Evolutionary conservation across 1,140 invertebrate species (phyloP), one percentile per base, ranked within the genome.

Genomic region (Amyelois transitella): DNA sequence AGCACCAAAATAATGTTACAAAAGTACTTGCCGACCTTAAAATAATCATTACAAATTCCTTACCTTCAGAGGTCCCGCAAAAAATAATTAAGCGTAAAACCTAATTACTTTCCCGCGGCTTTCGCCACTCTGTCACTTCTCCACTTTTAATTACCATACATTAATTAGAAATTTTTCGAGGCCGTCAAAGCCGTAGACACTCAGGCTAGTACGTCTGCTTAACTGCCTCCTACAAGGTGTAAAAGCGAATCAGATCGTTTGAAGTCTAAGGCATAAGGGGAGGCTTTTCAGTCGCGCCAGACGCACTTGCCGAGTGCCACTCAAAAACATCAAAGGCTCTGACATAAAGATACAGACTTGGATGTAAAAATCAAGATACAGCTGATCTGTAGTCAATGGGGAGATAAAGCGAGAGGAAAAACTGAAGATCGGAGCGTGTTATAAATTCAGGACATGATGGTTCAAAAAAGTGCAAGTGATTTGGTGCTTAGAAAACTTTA

Each of bases 221-320:
- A 53, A 53, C 51, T 50, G 44, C 50, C 56, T 32, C 55, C 57
- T 58, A 22, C 43, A 54, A 63, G 61, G 61, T 63, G 61, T 58
- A 63, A 63, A 63, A 49, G 61, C 58, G 50, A 60, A 54, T 60
- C 58, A 51, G 57, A 53, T 22, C 57, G 44, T 59, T 53, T 59
- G 52, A 53, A 53, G 45, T 48, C 45, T 59, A 32, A 47, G 45
- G 43, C 44, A 47, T 25, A 22, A 47, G 43, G 21, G 50, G 51
- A 60, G 53, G 53, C 49, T 55, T 51, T 55, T 51, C 51, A 53
- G 25, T 18, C 49, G 49, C 53, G 53, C 58, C 50, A 60, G 58
- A 60, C 58, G 53, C 43, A 59, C 51, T 51, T 38, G 43, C 17
- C 25, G 54, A 60, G 58, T 55, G 50, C 58, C 53, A 55, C 58